A percentile compares a stretch with the other conserved stretches of the same genome.
Conservation (phyloP, 1,140 invertebrate species). For the Lanistes nyassanus region DNA sequence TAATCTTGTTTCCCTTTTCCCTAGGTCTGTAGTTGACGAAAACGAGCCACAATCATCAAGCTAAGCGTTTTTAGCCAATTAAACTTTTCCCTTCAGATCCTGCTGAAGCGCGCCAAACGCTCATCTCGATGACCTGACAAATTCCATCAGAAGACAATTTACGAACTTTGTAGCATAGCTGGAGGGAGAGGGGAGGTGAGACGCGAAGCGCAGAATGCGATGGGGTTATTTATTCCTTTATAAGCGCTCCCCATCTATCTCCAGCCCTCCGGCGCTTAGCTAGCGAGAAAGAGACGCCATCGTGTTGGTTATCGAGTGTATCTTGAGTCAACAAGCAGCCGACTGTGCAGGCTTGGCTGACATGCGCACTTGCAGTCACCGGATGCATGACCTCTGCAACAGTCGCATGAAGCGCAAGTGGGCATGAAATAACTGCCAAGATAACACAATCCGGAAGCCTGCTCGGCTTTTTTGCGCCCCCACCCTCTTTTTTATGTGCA, state of each 20-base stretch:
- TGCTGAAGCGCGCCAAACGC: too few species aligned
- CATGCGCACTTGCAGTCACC: slow-evolving; percentile 19
- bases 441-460: slow-evolving; percentile 15
- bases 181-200: background rate
- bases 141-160: background rate
- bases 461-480: too few species aligned
- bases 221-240: background rate
- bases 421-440: slow-evolving; percentile 13
- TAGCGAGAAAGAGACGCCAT: background rate
- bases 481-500: too few species aligned
- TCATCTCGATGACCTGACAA: too few species aligned
- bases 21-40: too few species aligned
- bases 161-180: background rate
- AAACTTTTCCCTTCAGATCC: too few species aligned
- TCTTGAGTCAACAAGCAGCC: slow-evolving; percentile 18
- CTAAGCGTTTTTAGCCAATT: too few species aligned
- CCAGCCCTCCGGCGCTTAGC: background rate
- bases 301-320: slow-evolving; percentile 11
- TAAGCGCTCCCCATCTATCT: background rate
- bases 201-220: background rate
- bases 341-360: slow-evolving; percentile 16
- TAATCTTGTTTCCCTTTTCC: too few species aligned
- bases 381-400: slow-evolving; percentile 11
- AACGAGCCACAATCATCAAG: too few species aligned
- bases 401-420: background rate